Evolutionary conservation across 2,113 vertebrate genomes (phyloP).

Genomic region (Polyodon spathula): DNA sequence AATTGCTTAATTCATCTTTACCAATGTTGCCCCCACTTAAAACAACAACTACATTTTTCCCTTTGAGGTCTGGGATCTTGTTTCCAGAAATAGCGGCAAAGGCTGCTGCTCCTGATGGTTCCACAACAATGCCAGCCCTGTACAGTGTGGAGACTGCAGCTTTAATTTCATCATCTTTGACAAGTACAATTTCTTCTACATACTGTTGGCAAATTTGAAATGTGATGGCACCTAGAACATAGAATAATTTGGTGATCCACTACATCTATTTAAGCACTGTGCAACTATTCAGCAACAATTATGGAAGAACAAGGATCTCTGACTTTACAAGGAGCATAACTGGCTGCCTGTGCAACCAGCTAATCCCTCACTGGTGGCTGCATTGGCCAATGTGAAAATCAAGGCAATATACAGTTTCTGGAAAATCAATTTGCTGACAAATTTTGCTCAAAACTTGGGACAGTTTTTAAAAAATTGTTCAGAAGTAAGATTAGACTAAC

Average conservation of each 20-base stretch:
- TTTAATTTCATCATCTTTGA: constrained; percentile 55
- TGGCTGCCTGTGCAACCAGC: too few relatives aligned
- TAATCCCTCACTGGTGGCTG: too few relatives aligned
- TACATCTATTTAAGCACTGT: background rate
- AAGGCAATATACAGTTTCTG: too few relatives aligned
- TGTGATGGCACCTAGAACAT: constrained; percentile 42
- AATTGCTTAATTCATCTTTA: constrained; percentile 50
- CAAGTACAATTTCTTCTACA: constrained; percentile 50
- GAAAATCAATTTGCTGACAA: background rate
- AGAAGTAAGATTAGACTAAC: background rate
- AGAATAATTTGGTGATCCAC: background rate
- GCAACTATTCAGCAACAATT: too few relatives aligned
- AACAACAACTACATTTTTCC: constrained; percentile 46
- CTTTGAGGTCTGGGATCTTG: constrained; percentile 45
- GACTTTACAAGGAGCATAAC: too few relatives aligned
- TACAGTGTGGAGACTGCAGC: constrained; percentile 49
- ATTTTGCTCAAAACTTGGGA: too few relatives aligned
- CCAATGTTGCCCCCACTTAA: constrained; percentile 58
- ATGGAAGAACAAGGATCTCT: too few relatives aligned
- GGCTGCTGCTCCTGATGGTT: constrained; percentile 52
- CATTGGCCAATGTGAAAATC: too few relatives aligned
- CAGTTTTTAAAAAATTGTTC: background rate
- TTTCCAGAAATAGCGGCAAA: constrained; percentile 48
- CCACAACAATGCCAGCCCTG: constrained; percentile 50
- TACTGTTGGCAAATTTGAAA: constrained; percentile 48